phyloP scores from a whole-genome alignment of 2,888 invertebrate species.

The Patella caerulea region DNA sequence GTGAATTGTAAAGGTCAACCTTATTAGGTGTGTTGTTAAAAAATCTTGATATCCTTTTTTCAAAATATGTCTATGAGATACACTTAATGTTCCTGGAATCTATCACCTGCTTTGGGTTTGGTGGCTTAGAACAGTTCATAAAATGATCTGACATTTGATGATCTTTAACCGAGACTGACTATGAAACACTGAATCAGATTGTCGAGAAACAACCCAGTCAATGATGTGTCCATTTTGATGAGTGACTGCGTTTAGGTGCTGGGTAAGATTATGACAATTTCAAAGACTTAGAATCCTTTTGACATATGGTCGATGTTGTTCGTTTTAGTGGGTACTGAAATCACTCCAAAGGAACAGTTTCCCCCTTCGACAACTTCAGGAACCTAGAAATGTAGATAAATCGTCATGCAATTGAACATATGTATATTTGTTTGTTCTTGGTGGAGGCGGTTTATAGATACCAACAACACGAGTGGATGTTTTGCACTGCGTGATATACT shows the following conservation, averaged over 20 bases:
- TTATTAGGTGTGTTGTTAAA: not conserved
- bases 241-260: not conserved
- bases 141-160: slow-evolving; percentile 14
- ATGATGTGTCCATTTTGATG: slow-evolving; percentile 1
- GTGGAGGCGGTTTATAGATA: not conserved
- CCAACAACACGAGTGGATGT: not conserved
- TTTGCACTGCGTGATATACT: not conserved
- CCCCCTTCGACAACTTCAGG: too few species aligned
- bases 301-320: not conserved
- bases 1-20: not conserved
- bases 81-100: slow-evolving; percentile 8
- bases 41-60: not conserved
- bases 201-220: not conserved
- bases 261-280: not conserved
- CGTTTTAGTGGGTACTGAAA: not conserved
- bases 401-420: too few species aligned
- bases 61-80: not conserved
- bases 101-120: not conserved
- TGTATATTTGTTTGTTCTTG: too few species aligned
- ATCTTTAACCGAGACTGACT: not conserved
- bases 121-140: not conserved
- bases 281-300: not conserved
- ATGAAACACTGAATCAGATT: not conserved
- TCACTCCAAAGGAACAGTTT: too few species aligned
- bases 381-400: too few species aligned